A percentile compares a stretch with the other conserved stretches of the same genome.
phyloP scores from a whole-genome alignment of 2,888 invertebrate species.

The Operophtera brumata region DNA sequence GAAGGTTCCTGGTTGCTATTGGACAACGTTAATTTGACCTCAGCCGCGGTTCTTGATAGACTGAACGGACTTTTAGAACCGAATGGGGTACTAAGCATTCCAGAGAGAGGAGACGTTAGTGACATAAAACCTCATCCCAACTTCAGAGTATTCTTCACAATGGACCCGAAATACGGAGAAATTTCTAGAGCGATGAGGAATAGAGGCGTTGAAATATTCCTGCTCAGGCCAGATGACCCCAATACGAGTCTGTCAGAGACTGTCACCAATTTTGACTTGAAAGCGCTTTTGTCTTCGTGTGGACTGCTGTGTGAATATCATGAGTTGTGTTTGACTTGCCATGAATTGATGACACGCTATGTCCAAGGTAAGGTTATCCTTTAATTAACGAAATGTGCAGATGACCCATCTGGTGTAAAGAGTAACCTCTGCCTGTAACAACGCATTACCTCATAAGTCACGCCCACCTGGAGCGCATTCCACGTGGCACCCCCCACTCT shows the following conservation, averaged over 20 bases:
- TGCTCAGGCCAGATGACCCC: conserved; percentile 59
- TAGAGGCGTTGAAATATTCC: conserved; percentile 93
- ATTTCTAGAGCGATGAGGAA: conserved; percentile 99
- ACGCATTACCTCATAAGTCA: no score
- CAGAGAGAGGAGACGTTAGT: conserved; percentile 93
- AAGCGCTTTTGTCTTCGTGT: conserved; percentile 63
- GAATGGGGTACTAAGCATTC: conserved; percentile 91
- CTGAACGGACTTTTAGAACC: conserved; percentile 97
- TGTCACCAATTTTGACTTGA: conserved; percentile 66
- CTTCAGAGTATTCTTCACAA: conserved; percentile 96
- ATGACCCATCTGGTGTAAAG: no score
- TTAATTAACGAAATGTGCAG: no score
- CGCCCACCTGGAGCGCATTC: no score
- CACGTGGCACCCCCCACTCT: no score
- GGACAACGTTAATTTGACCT: conserved; percentile 97
- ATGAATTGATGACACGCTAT: conserved; percentile 66
- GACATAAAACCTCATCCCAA: conserved; percentile 91
- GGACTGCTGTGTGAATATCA: conserved; percentile 65
- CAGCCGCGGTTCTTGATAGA: conserved; percentile 97
- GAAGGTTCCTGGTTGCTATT: conserved; percentile 92
- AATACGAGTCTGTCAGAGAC: conserved; percentile 57
- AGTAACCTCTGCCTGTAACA: no score
- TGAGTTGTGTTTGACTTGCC: conserved; percentile 58
- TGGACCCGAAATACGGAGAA: conserved; percentile 97
- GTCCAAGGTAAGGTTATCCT: conserved; percentile 64